phyloP scores from a whole-genome alignment of 2,797 vertebrate species.

The Eulemur mongoz region DNA sequence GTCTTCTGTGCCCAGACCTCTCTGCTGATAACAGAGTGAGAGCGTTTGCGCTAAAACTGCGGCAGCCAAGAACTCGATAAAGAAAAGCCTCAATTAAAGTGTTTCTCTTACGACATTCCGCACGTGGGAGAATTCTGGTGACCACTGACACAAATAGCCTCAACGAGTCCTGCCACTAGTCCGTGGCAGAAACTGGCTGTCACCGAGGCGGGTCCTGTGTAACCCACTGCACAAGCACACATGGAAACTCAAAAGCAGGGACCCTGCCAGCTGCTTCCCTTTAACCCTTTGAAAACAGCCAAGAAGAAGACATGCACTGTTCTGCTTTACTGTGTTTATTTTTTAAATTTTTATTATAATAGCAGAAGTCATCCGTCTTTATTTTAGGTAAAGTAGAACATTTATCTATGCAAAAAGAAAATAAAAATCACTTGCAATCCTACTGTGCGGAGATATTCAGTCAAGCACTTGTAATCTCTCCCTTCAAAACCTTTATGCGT shows the following conservation, averaged over 20 bases:
- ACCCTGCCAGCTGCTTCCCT: rapidly evolving
- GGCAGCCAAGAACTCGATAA: rapidly evolving
- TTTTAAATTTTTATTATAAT: background rate
- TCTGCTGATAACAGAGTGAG: background rate
- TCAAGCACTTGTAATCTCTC: background rate
- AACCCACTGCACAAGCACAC: rapidly evolving
- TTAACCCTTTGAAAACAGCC: background rate
- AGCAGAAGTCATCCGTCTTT: background rate
- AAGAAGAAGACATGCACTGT: rapidly evolving
- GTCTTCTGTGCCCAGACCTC: background rate
- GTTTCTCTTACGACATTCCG: background rate
- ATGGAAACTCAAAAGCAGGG: rapidly evolving
- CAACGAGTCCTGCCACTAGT: background rate
- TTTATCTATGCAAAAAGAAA: background rate
- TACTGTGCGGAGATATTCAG: background rate
- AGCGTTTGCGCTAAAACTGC: too few relatives aligned
- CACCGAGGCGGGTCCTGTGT: rapidly evolving
- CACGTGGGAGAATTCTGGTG: rapidly evolving
- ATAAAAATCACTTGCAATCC: background rate
- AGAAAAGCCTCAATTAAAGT: background rate
- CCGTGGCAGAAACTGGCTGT: background rate
- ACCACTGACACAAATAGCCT: background rate
- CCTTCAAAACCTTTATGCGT: background rate
- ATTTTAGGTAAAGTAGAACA: background rate
- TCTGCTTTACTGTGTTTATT: too few relatives aligned